Percentiles rank a stretch among this genome's conserved stretches.
phyloP scores from a whole-genome alignment of 1,140 invertebrate species.

The Drosophila athabasca region DNA sequence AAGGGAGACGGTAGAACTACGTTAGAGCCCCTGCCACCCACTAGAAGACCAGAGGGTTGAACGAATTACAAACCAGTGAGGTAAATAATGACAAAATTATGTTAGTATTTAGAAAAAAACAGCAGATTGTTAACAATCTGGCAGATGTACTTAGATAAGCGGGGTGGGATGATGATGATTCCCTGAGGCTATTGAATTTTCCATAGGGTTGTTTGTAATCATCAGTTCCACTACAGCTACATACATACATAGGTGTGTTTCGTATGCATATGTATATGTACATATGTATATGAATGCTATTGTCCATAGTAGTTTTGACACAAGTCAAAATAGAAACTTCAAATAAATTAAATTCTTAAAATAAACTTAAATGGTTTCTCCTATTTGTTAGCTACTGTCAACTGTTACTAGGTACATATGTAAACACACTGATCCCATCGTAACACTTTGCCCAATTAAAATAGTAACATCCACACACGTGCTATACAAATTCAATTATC shows the following conservation, averaged over 20 bases:
- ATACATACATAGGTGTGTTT: not conserved
- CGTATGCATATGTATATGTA: not conserved
- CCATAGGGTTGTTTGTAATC: conserved; percentile 38
- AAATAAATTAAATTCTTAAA: no score
- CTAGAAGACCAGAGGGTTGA: conserved; percentile 57
- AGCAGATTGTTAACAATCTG: conserved; percentile 76
- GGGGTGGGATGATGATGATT: conserved; percentile 49
- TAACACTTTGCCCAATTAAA: not conserved
- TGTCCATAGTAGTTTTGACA: not conserved
- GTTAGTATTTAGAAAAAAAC: conserved; percentile 77
- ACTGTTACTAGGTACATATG: no score
- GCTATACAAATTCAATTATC: conserved; percentile 51
- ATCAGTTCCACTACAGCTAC: not conserved
- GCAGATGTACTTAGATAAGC: conserved; percentile 67
- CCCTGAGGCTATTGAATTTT: conserved; percentile 27
- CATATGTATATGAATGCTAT: no score
- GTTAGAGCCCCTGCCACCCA: not conserved
- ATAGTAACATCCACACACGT: conserved; percentile 15
- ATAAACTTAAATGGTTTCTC: no score
- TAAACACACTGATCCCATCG: no score
- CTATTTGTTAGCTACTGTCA: no score
- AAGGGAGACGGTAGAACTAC: conserved; percentile 5
- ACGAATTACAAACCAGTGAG: conserved; percentile 77
- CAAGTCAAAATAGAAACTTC: not conserved
- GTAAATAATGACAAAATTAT: conserved; percentile 82